Base-by-base conservation (phyloP, 2,888 invertebrate genomes). In the Listrodromus nycthemerus region DNA sequence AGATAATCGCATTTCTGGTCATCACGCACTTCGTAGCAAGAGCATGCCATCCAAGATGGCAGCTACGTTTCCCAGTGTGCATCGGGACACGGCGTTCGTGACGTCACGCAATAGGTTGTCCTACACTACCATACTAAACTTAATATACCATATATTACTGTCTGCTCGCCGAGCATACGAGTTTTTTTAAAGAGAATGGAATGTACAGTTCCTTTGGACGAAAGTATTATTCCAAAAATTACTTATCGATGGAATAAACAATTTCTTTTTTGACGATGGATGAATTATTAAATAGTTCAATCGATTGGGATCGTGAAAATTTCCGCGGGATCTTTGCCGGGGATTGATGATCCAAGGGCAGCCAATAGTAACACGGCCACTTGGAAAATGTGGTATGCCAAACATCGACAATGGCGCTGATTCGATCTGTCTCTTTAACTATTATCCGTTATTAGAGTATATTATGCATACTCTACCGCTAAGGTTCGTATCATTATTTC, bases 1-100 rank as follows among this genome's bases (percentile, higher is more conserved):
- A 83, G 85, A 89, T 89, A 87, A 88, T 89, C 87, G 88, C 88
- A 90, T 89, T 87, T 90, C 88, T 87, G 85, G 83, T 89, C 88
- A 89, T 88, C 89, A 87, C 89, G 89, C 91, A 90, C 90, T 89
- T 88, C 89, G 87, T 88, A 87, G 89, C 88, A 82, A 89, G 89
- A 89, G 90, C 92, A 92, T 92, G 91, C 92, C 89, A 91, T 90
- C 89, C 91, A 92, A 92, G 92, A 92, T 92, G 92, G 92, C 91
- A 87, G 90, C 85, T 81, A 77, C 80, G 83, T 79, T 85, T 87
- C 89, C 88, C 87, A 88, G 85, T 84, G 85, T 86, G 85, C 85
- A 86, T 69, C 73, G 82, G 80, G 75, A 79, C 75, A 79, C 84
- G 84, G 84, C 84, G 84, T 84, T 84, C 81, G 82, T 84, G 84